Base-by-base conservation (phyloP, 2,797 vertebrate species). In the Champsocephalus esox region DNA sequence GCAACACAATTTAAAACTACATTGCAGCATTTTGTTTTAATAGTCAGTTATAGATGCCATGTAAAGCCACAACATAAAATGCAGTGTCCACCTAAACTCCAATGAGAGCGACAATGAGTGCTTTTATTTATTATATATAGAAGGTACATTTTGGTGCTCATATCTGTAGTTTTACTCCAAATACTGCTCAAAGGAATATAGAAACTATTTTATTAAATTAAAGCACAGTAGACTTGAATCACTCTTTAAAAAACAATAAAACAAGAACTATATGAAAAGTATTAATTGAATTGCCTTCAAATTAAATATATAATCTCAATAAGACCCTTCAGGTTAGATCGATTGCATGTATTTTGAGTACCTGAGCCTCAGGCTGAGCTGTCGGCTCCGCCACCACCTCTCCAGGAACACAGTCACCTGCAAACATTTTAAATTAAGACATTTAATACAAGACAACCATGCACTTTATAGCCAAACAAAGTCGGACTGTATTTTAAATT, bases 361-460 rank as follows among this genome's bases (percentile, higher is more conserved):
- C 73, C 62, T 65, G 66, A 32, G 57, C 45, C 28, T 70, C 44
- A n/a, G 81, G 56, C 7, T 70, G 45, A 61, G 38, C 0, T 52
- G 61, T 0, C 0, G 75, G 50, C 17, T 63, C 68, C 12, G 59
- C 54, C n/a, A 81, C 77, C 61, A 79, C 71, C 66, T 95, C 90
- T 72, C 94, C 95, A 34, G 96, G 97, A 56, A 95, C 45, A 66
- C 98, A 99, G 80, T 98, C 96, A 69, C 96, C 98, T 99, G 87
- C 16, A 28, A 24, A 75, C 16, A 70, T 17, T 70, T n/a, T 0
- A 69, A 41, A 55, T 19, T 0, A 69, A 71, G 64, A 17, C 19
- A 2, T 7, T 9, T 57, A 1, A 56, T 28, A 28, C 49, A n/a
- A 16, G 19, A 43, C 14, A 49, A 3, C 8, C 7, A 48, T 43